phyloP scores from a whole-genome alignment of 2,113 vertebrate species.

The Ailurus styani region DNA sequence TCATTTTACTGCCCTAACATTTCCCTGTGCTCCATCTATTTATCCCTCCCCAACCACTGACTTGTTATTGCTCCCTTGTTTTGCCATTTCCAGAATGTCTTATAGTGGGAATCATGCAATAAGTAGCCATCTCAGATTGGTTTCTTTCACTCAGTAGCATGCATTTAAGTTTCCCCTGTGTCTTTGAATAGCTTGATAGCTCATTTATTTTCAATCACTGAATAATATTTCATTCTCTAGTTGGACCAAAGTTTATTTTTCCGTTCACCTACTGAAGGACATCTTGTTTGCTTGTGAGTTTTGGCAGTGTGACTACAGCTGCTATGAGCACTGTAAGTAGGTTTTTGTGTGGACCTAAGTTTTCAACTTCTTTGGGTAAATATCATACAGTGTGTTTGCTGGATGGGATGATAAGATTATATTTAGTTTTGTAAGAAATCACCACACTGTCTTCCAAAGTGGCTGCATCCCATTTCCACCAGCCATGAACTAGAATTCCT shows the following conservation, averaged over 20 bases:
- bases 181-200: background rate
- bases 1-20: background rate
- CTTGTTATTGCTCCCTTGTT: background rate
- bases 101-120: background rate
- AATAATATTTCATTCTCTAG: background rate
- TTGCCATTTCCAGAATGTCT: background rate
- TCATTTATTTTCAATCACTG: background rate
- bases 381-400: no score
- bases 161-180: background rate
- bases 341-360: background rate
- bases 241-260: background rate
- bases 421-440: background rate
- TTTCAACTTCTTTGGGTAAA: background rate
- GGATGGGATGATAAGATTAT: background rate
- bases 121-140: background rate
- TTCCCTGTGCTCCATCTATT: background rate
- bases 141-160: background rate
- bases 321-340: background rate
- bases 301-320: background rate
- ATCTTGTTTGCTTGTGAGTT: background rate
- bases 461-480: no score
- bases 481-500: rapidly evolving
- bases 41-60: background rate
- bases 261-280: background rate
- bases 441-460: background rate